Evolutionary conservation across 2,888 invertebrate genomes (phyloP), one percentile per base, ranked within the genome.

Genomic region (Acanthococcus lagerstroemiae): DNA sequence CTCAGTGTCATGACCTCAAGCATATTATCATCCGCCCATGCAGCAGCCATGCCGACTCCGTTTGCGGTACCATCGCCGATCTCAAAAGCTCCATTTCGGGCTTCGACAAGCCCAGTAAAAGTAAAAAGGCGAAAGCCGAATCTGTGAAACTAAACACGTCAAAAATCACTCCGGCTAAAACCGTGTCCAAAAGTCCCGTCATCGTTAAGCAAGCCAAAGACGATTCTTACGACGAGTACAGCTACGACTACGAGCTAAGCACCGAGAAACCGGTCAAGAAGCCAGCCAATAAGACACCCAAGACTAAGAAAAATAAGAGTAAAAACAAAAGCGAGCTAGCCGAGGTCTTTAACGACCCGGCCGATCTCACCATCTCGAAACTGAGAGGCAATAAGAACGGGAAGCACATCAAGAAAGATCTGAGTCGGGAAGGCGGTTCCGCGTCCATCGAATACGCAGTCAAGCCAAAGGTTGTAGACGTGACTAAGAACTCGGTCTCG

Each of bases 391-490:
- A 27, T 30, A 50, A 50, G n/a, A 55, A 55, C 19, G 27, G 55
- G 6, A 60, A 60, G 21, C 50, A 45, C 19, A 50, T 44, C 7
- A 60, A 60, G 19, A 50, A 60, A 60, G 48, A 26, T 26, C 25
- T 48, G 26, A 48, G 30, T 19, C n/a, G 15, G 46, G 15, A n/a
- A 17, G 15, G 15, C 19, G 19, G 46, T 15, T 5, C 19, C 4
- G 15, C 4, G n/a, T n/a, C n/a, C n/a, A n/a, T n/a, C 6, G 6
- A 19, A 4, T 15, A 4, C 15, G 15, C 46, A 5, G 45, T 45
- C 2, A 15, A 24, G 7, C 37, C n/a, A 2, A 30, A 17, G 19
- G 26, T 17, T 37, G 57, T n/a, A 1, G 45, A 45, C 2, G 15
- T 45, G 3, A 9, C 57, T 4, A 37, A 25, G 9, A 24, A n/a